These are phyloP conservation scores for Taphrorychus bicolor DNA, from an alignment of 2,888 invertebrate species.

Conservation along the genomic window DNA sequence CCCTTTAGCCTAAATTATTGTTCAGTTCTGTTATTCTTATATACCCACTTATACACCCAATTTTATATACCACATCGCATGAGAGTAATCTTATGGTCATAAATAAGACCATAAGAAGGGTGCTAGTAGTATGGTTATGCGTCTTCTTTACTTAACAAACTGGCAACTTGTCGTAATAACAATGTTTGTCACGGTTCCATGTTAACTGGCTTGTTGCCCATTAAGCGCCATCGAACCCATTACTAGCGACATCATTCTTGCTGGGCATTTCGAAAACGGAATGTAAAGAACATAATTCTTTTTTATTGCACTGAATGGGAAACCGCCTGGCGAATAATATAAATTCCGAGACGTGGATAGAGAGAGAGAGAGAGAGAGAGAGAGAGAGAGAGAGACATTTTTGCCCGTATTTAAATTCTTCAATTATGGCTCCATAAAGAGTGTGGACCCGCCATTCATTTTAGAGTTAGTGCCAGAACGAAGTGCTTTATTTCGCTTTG, in stretches of 20 bases:
- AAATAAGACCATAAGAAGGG: too few species aligned
- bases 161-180: constrained; percentile 1
- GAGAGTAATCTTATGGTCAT: too few species aligned
- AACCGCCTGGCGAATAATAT: constrained; percentile 5
- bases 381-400: constrained; percentile 8
- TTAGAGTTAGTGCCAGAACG: neutral
- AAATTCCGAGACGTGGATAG: constrained; percentile 6
- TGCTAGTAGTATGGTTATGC: too few species aligned
- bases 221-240: constrained; percentile 46
- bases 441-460: neutral
- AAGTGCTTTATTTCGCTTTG: neutral
- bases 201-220: constrained; percentile 44
- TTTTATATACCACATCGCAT: too few species aligned
- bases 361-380: too few species aligned
- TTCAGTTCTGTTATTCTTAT: too few species aligned
- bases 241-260: constrained; percentile 45
- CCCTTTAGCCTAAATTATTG: too few species aligned
- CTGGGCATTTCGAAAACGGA: constrained; percentile 42
- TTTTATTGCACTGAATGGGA: constrained; percentile 35
- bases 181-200: constrained; percentile 19
- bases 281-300: constrained; percentile 45
- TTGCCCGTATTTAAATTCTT: constrained; percentile 5
- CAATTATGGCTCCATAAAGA: constrained; percentile 5
- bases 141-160: neutral
- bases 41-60: too few species aligned